Evolutionary conservation across 2,113 vertebrate species (phyloP).

Genomic region (Passer montanus): DNA sequence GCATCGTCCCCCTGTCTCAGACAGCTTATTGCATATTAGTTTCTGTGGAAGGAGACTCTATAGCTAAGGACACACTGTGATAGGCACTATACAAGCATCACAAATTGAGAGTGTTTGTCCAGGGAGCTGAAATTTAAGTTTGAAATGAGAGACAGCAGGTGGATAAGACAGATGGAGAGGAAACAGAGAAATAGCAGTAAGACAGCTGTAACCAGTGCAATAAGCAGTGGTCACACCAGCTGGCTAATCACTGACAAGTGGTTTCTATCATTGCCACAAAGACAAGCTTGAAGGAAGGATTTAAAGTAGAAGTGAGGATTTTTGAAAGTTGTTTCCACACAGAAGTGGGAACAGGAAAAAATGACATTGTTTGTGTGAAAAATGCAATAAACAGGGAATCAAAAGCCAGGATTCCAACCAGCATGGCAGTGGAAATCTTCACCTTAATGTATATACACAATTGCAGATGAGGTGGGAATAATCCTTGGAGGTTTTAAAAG

Average conservation of each 20-base stretch:
- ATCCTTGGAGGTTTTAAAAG: background rate
- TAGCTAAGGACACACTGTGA: background rate
- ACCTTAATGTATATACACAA: background rate
- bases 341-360: background rate
- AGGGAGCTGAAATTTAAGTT: constrained; percentile 47
- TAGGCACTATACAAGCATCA: constrained; percentile 15
- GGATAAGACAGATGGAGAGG: constrained; percentile 60
- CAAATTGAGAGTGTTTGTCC: constrained; percentile 33
- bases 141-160: constrained; percentile 54
- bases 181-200: constrained; percentile 55
- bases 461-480: background rate
- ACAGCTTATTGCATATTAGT: background rate
- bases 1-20: background rate
- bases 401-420: background rate
- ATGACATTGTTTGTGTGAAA: background rate
- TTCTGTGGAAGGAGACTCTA: background rate
- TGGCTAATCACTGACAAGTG: constrained; percentile 52
- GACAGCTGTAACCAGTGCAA: constrained; percentile 48
- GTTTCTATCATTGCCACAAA: background rate
- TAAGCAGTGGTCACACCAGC: constrained; percentile 60
- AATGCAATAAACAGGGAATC: background rate
- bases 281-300: background rate
- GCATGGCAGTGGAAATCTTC: background rate
- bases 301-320: constrained; percentile 24
- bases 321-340: background rate